phyloP scores from a whole-genome alignment of 2,888 invertebrate species.

The Mactromeris polynyma region DNA sequence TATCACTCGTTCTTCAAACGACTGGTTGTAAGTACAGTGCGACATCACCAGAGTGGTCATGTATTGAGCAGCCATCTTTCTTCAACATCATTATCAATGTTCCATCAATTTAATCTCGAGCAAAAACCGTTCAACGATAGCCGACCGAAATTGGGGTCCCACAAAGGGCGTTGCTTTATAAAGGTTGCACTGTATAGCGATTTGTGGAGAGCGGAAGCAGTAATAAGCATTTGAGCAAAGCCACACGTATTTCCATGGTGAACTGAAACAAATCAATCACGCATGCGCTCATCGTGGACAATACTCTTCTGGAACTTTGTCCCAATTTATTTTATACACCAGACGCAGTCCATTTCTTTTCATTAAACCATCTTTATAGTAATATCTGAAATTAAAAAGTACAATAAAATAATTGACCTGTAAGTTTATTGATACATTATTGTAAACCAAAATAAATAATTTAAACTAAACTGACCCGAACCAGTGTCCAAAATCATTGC shows the following conservation, averaged over 20 bases:
- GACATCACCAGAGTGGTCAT: background rate
- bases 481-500: too few species aligned
- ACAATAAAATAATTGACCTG: too few species aligned
- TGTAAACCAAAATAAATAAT: too few species aligned
- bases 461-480: too few species aligned
- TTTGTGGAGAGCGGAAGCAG: background rate
- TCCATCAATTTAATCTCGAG: background rate
- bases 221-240: background rate
- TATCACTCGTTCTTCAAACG: too few species aligned
- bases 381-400: slow-evolving; percentile 69
- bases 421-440: too few species aligned
- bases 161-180: background rate
- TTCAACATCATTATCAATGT: background rate
- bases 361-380: slow-evolving; percentile 80
- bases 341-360: slow-evolving; percentile 76
- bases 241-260: background rate
- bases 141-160: too few species aligned
- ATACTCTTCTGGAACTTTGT: slow-evolving; percentile 73
- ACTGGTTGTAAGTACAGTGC: background rate
- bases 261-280: background rate
- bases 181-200: background rate
- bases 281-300: slow-evolving; percentile 39
- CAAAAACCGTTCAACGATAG: too few species aligned
- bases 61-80: background rate
- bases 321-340: slow-evolving; percentile 82